Evolutionary conservation across 1,140 invertebrate species (phyloP), one percentile per base, ranked within the genome.

Genomic region (Drosophila murphyi): DNA sequence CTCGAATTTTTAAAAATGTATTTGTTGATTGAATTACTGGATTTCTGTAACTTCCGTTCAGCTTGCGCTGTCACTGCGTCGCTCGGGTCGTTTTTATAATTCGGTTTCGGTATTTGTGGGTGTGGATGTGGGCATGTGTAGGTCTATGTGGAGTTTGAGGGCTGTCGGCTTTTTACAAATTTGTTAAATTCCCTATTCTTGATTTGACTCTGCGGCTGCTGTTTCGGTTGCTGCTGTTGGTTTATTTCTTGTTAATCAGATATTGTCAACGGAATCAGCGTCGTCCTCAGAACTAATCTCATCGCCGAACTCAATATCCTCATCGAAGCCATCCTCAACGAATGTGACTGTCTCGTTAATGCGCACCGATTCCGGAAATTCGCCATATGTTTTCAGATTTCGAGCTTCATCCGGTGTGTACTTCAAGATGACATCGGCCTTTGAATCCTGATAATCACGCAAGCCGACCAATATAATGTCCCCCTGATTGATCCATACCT

Each of bases 351-450:
- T 98, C 82, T 98, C 97, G 92, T 98, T 98, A 94, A 98, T 98
- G 92, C 97, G 97, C 81, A 98, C 97, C 91, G 97, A 98, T 95
- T 99, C 98, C 75, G 99, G 99, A 93, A 99, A 97, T 95, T 99
- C 98, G 90, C 98, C 98, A 92, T 99, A 99, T 31, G 98, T 98
- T 94, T 99, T 99, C 83, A 99, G 94, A 95, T 99, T 99, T 91
- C 99, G 95, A 47, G 99, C 99, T 94, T 99, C 99, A 93, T 99
- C 99, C 35, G 98, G 96, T 73, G 98, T 99, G 92, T 99, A 99
- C 94, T 99, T 99, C 54, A 99, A 94, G 90, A 99, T 99, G 73
- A 99, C 99, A 95, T 99, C 99, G 71, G 98, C 99, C 94, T 99
- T 99, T 4, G 98, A 97, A 93, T 99, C 98, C 94, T 99, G 99